Conservation (phyloP, 1,140 invertebrate species). For the Brachionus calyciflorus region DNA sequence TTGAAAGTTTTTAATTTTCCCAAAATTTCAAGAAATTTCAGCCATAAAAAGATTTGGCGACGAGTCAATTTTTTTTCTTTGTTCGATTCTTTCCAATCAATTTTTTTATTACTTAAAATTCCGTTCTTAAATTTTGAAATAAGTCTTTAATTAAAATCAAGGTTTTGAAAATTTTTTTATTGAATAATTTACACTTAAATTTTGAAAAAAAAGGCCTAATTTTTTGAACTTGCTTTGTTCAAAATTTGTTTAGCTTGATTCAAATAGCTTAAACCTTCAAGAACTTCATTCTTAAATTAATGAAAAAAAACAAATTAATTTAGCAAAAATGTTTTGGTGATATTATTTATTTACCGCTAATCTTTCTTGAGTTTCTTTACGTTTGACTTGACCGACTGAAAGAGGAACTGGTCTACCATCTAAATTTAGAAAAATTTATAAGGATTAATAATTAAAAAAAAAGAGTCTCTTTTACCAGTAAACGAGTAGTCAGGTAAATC, state of each 20-base stretch:
- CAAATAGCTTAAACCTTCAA: constrained; percentile 14
- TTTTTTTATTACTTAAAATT: too few species aligned
- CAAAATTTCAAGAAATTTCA: too few species aligned
- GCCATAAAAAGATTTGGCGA: too few species aligned
- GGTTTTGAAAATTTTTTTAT: too few species aligned
- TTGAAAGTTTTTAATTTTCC: too few species aligned
- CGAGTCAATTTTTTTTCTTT: too few species aligned
- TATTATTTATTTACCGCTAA: constrained; percentile 4
- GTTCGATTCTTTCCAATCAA: too few species aligned
- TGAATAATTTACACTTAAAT: too few species aligned
- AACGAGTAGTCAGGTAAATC: constrained; percentile 44
- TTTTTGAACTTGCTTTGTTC: too few species aligned
- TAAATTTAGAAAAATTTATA: background rate
- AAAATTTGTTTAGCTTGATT: constrained; percentile 12
- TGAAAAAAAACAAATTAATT: background rate
- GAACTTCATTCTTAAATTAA: background rate
- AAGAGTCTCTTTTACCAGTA: background rate
- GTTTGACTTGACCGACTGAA: constrained; percentile 38
- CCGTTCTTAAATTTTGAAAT: too few species aligned
- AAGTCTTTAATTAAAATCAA: too few species aligned
- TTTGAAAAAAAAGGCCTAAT: too few species aligned
- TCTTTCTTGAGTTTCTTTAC: constrained; percentile 18
- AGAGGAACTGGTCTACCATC: constrained; percentile 38
- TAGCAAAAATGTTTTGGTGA: background rate
- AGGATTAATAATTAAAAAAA: background rate